These are phyloP conservation scores for Chironomus striatipennis DNA, from an alignment of 1,140 invertebrate species.

Conservation along the genomic window DNA sequence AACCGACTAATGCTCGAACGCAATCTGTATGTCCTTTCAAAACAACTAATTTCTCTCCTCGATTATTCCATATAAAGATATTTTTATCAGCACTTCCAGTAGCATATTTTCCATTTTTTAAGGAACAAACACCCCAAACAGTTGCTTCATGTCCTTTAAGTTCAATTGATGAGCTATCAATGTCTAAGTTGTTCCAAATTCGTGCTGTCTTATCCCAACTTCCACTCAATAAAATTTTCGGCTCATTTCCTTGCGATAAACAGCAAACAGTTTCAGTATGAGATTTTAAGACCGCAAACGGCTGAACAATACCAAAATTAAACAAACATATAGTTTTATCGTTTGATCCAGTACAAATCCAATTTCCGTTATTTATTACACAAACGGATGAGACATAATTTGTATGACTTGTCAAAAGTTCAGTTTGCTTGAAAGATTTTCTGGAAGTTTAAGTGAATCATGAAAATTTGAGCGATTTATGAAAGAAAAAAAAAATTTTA, in stretches of 20 bases:
- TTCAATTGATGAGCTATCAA: conserved; percentile 43
- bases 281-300: conserved; percentile 58
- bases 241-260: conserved; percentile 39
- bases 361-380: conserved; percentile 66
- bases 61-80: conserved; percentile 70
- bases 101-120: conserved; percentile 53
- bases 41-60: conserved; percentile 39
- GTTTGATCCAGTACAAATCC: conserved; percentile 77
- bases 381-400: conserved; percentile 79
- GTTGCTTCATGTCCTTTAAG: conserved; percentile 74
- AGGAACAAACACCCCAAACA: conserved; percentile 75
- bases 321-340: conserved; percentile 77
- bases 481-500: conserved; percentile 41
- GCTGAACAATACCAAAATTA: conserved; percentile 48
- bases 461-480: conserved; percentile 20
- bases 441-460: conserved; percentile 40
- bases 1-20: conserved; percentile 65
- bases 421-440: conserved; percentile 47
- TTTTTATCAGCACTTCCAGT: conserved; percentile 88
- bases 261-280: conserved; percentile 64
- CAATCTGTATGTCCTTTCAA: conserved; percentile 80
- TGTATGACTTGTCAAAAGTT: conserved; percentile 67
- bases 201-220: conserved; percentile 87
- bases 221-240: conserved; percentile 50
- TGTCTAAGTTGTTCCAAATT: conserved; percentile 60